Conservation (phyloP, 2,888 invertebrate genomes). For the Ornithoptera alexandrae region DNA sequence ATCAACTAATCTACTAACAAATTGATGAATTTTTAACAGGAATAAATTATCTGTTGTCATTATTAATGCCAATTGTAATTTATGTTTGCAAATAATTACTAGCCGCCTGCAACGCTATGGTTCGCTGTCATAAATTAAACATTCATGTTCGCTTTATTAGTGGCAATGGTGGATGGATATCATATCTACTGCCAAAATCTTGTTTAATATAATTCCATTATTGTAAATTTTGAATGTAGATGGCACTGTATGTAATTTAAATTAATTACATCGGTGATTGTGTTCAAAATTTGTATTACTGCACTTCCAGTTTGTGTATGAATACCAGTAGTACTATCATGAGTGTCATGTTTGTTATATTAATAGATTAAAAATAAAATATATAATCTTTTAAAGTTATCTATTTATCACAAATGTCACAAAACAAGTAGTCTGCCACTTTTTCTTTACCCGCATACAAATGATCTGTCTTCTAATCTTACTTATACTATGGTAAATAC, state of each 20-base stretch:
- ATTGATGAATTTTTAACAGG: slow-evolving; percentile 28
- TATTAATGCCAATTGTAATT: slow-evolving; percentile 29
- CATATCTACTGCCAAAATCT: slow-evolving; percentile 12
- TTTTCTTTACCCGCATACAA: slow-evolving; percentile 12
- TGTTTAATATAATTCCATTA: slow-evolving; percentile 8
- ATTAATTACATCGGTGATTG: slow-evolving; percentile 3
- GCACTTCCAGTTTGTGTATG: background rate
- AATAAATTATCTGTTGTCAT: slow-evolving; percentile 25
- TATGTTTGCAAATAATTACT: slow-evolving; percentile 27
- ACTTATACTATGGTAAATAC: slow-evolving; percentile 69
- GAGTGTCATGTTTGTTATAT: background rate
- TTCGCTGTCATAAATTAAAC: slow-evolving; percentile 23
- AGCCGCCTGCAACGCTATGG: slow-evolving; percentile 6
- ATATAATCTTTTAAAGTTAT: background rate
- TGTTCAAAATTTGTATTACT: background rate
- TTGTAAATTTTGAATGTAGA: slow-evolving; percentile 17
- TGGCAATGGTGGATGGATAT: slow-evolving; percentile 11
- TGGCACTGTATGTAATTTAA: slow-evolving; percentile 27
- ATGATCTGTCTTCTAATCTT: slow-evolving; percentile 50
- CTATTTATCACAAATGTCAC: background rate
- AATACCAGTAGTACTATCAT: background rate
- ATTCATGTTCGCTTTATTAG: slow-evolving; percentile 25
- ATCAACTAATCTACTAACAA: slow-evolving; percentile 29
- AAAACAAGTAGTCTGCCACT: background rate
- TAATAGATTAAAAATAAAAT: background rate